phyloP scores from a whole-genome alignment of 2,888 invertebrate genomes.

The Synanthedon myopaeformis region DNA sequence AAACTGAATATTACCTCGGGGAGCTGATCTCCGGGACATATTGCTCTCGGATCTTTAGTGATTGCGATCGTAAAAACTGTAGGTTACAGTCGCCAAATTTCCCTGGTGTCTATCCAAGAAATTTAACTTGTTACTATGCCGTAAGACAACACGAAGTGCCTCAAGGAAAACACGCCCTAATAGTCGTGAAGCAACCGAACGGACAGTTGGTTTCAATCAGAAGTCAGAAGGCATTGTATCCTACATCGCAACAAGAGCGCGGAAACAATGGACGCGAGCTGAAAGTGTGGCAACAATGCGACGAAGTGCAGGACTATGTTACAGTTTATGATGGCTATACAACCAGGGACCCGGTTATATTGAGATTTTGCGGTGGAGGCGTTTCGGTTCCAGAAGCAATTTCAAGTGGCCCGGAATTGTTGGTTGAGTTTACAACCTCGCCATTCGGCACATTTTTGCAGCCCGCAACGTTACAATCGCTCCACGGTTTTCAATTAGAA shows the following conservation, averaged over 20 bases:
- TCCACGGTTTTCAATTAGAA: slow-evolving; percentile 91
- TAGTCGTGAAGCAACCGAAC: slow-evolving; percentile 86
- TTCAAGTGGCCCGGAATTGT: slow-evolving; percentile 87
- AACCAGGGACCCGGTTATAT: slow-evolving; percentile 86
- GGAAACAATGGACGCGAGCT: slow-evolving; percentile 69
- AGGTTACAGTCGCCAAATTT: slow-evolving; percentile 92
- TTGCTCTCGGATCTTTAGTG: slow-evolving; percentile 92
- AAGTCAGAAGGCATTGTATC: slow-evolving; percentile 78
- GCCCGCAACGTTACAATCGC: slow-evolving; percentile 79
- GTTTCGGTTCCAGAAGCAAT: slow-evolving; percentile 87
- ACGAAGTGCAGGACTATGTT: slow-evolving; percentile 89
- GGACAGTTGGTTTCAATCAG: slow-evolving; percentile 88
- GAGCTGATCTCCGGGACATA: slow-evolving; percentile 92
- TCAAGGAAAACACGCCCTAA: slow-evolving; percentile 87
- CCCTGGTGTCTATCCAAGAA: slow-evolving; percentile 92
- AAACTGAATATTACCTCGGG: slow-evolving; percentile 80
- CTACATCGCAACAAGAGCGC: slow-evolving; percentile 63
- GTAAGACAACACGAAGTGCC: slow-evolving; percentile 88
- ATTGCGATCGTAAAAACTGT: slow-evolving; percentile 91
- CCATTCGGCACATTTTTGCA: slow-evolving; percentile 90
- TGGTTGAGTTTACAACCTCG: slow-evolving; percentile 91
- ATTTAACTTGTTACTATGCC: slow-evolving; percentile 94
- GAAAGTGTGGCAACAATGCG: slow-evolving; percentile 87
- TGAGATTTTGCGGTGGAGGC: slow-evolving; percentile 92
- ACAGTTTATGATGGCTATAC: slow-evolving; percentile 91